Conservation (phyloP, 2,113 vertebrate genomes). For the Paradoxurus hermaphroditus region DNA sequence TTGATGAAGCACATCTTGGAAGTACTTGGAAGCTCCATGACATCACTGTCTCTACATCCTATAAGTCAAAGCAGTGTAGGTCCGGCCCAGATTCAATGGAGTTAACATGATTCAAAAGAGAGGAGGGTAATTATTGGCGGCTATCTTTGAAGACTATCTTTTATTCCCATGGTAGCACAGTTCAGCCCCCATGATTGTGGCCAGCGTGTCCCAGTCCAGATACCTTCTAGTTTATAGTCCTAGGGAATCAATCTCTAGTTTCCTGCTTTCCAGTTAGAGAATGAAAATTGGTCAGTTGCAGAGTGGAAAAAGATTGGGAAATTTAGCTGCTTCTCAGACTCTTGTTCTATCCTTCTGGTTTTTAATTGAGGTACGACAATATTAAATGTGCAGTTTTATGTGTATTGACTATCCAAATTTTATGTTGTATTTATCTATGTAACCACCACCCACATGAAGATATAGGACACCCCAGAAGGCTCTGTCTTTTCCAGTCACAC, state of each 20-base stretch:
- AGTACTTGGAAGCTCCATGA: not conserved
- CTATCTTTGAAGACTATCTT: not conserved
- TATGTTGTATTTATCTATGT: not conserved
- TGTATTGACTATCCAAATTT: not conserved
- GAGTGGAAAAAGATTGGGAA: not conserved
- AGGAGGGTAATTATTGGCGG: not conserved
- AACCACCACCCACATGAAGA: not conserved
- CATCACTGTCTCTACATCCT: not conserved
- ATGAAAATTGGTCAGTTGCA: not conserved
- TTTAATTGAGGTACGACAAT: not conserved
- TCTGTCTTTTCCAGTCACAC: not conserved
- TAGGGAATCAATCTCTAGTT: not conserved
- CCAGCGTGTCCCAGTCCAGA: not conserved
- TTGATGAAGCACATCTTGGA: not conserved
- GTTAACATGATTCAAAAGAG: not conserved
- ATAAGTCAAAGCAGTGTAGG: not conserved
- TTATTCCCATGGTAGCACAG: not conserved
- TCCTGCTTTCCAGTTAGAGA: not conserved
- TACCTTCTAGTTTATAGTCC: not conserved
- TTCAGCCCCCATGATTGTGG: not conserved
- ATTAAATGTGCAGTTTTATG: too few species aligned
- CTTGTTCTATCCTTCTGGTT: not conserved
- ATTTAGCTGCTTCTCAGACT: not conserved
- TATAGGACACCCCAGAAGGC: not conserved
- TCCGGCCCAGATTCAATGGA: not conserved